Evolutionary conservation across 2,113 vertebrate genomes (phyloP), one percentile per base, ranked within the genome.

Genomic region (Psittacara wagleri): DNA sequence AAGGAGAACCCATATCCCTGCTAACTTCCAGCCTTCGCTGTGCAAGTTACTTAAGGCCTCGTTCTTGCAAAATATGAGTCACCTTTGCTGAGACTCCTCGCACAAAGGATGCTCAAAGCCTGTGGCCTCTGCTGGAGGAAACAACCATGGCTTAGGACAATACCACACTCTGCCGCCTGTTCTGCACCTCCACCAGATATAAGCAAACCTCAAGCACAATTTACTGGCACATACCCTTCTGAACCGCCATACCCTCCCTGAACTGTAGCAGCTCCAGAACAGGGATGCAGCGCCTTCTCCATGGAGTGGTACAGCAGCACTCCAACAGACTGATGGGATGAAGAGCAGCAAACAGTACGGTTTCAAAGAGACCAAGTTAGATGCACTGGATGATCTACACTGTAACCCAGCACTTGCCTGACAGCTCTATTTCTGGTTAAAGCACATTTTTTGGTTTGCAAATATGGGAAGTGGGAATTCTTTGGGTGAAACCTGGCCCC

Each of bases 381-480:
- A 82, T 23, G 39, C 55, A 43, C 46, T 54, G 43, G 23, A 46
- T 41, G 59, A 94, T 61, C 74, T 33, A 52, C 22, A 5, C 19
- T 29, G 69, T 62, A 93, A 37, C 62, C 73, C 66, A 76, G 75
- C 54, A 55, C 44, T 74, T 77, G 87, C 72, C 84, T 5, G 2
- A 83, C 84, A 86, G 77, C 74, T 83, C 86, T 79, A 19, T 48
- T 91, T 73, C 52, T 86, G 90, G 88, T 94, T 88, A 79, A 90
- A 94, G 57, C 1, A 0, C 86, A 88, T 96, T 93, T 96, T 92
- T 94, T 94, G 88, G 92, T 97, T 96, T 95, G 92, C 88, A 94
- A 94, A 96, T 91, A 90, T 17, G n/a, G 81, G 83, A 96, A 94
- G 81, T 83, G 52, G 89, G 81, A 96, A 95, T 89, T 84, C 35